Base-by-base conservation (phyloP, 2,113 vertebrate genomes). In the Electrona antarctica region DNA sequence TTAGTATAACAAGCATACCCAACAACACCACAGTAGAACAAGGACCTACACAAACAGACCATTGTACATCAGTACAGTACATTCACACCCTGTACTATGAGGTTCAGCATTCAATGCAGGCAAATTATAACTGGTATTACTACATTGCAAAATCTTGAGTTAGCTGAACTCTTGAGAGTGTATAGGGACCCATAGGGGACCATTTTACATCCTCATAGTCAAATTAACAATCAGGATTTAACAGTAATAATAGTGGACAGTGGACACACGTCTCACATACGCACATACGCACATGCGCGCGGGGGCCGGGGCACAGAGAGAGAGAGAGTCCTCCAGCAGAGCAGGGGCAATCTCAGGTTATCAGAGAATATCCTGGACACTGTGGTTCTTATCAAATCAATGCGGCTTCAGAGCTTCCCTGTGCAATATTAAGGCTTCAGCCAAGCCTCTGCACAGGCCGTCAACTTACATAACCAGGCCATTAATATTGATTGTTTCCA, bases 401-500 rank as follows among this genome's bases (percentile, higher is more conserved):
- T 61, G 66, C 7, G 48, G 69, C 73, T 71, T 74, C 69, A 68
- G 58, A 73, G 72, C 72, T 78, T 74, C 69, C 54, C 78, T 14
- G 28, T 59, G 59, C 57, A 68, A 50, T 13, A 48, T 69, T 15
- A 52, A 71, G 51, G 60, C 75, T 72, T 69, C 48, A 58, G 54
- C 65, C 49, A 60, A 10, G 76, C 77, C 76, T 81, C 71, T 69
- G 62, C 78, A 79, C 69, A 83, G 76, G 80, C 61, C 69, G 57
- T 83, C 74, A 74, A 77, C 86, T 90, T 87, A 84, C 76, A 78
- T 86, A 91, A 91, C 82, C 79, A 71, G 70, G 71, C 72, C 78
- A 88, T 92, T 89, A 89, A 87, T 89, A 92, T 91, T 83, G 80
- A 93, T 88, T 83, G 77, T 85, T 87, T 84, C 82, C 78, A 86